Evolutionary conservation across 2,113 vertebrate genomes (phyloP), one percentile per base, ranked within the genome.

Genomic region (Marcusenius ussheri): DNA sequence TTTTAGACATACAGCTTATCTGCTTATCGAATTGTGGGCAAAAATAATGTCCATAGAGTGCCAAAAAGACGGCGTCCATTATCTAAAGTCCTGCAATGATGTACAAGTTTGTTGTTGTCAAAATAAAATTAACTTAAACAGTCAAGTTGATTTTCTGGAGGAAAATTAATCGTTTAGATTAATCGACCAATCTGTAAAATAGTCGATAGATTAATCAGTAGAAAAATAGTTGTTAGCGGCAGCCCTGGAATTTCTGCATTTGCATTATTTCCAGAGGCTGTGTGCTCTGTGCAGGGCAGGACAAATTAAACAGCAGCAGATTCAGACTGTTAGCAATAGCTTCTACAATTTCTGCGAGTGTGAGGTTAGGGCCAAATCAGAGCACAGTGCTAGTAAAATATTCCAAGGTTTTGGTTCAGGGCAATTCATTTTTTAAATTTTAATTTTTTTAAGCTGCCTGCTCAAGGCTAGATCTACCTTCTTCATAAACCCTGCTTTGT

Each of bases 401-500:
- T n/a, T 45, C 83, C 42, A 84, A 84, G 83, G 42, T 3, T 84
- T 45, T 47, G 39, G 83, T 84, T 84, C 83, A 84, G 83, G 83
- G 83, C 39, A 45, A 46, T 84, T 84, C 45, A 46, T 84, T 84
- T 84, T 84, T 47, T 19, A 39, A 70, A 80, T 80, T 42, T 80
- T 42, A 80, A 80, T 42, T 80, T 80, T 80, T 80, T 39, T 39
- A 42, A 80, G 62, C 47, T 51, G 27, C 31, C 49, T 50, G 66
- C 19, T 53, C 47, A 51, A 27, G 88, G 70, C 88, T 56, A 42
- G 42, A 13, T n/a, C 45, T 49, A 62, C 45, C 88, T 66, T 45
- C 27, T 87, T 83, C 50, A 47, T 53, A 83, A 83, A 27, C 70
- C 74, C 74, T 80, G 17, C 21, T 83, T 83, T 89, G 70, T 83